Evolutionary conservation across 1,140 invertebrate genomes (phyloP).

Genomic region (Branchinecta lindahli): DNA sequence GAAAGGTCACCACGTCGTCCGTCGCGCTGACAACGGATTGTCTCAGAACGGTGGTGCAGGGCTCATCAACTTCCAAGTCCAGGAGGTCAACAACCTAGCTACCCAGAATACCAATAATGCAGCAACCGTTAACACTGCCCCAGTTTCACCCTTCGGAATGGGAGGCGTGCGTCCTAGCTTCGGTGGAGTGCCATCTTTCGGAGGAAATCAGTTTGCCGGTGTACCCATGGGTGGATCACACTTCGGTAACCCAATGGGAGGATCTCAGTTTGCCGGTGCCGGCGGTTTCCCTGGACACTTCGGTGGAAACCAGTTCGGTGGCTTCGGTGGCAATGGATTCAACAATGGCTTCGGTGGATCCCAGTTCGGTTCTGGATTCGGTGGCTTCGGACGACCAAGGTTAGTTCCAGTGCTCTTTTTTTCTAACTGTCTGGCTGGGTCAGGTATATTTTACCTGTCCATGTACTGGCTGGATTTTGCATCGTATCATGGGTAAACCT

Average conservation of each 20-base stretch:
- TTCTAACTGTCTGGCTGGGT: too few relatives aligned
- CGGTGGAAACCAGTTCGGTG: background rate
- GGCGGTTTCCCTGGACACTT: background rate
- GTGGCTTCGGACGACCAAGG: background rate
- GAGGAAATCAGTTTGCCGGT: background rate
- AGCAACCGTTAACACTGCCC: background rate
- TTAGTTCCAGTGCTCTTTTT: too few relatives aligned
- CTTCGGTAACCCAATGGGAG: too few relatives aligned
- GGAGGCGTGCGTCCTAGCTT: background rate
- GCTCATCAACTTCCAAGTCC: background rate
- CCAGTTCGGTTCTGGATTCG: background rate
- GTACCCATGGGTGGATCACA: background rate
- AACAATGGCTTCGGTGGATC: background rate
- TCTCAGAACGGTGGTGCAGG: background rate
- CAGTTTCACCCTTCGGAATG: background rate
- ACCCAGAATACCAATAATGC: slow-evolving; percentile 1
- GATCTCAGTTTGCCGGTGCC: too few relatives aligned
- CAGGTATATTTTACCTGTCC: too few relatives aligned
- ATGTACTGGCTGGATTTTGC: too few relatives aligned
- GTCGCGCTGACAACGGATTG: background rate
- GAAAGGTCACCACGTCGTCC: background rate
- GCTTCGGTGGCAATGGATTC: background rate
- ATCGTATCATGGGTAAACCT: too few relatives aligned
- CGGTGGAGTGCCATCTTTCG: background rate
- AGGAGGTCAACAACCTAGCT: background rate